Evolutionary conservation across 2,888 invertebrate genomes (phyloP).

Genomic region (Rhopalosiphum nymphaeae): DNA sequence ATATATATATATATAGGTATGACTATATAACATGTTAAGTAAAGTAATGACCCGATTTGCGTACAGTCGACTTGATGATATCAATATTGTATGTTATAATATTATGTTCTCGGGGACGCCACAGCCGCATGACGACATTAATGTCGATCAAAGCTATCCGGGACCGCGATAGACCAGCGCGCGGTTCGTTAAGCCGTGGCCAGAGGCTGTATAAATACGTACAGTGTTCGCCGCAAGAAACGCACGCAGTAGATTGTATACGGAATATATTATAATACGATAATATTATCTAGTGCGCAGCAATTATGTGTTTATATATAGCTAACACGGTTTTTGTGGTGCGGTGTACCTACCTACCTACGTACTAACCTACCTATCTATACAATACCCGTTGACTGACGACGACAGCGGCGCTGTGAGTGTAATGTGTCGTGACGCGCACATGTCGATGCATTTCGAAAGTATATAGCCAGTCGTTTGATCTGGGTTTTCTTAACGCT

Average conservation of each 20-base stretch:
- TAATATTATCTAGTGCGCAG: constrained; percentile 11
- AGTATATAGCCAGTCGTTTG: not conserved
- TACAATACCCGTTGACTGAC: not conserved
- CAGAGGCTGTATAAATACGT: not conserved
- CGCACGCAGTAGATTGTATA: not conserved
- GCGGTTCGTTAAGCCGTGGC: not conserved
- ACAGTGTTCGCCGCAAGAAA: not conserved
- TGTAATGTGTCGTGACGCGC: constrained; percentile 2
- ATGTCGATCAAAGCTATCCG: constrained; percentile 3
- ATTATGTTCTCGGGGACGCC: constrained; percentile 10
- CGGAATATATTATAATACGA: constrained; percentile 3
- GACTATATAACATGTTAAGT: not conserved
- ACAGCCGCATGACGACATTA: not conserved
- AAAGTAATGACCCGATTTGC: constrained; percentile 4
- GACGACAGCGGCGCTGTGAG: not conserved
- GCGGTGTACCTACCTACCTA: not conserved
- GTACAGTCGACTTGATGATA: not conserved
- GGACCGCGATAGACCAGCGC: not conserved
- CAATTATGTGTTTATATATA: not conserved
- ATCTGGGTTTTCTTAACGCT: not conserved
- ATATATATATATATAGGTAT: not conserved
- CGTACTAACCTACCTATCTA: not conserved
- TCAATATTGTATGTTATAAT: not conserved
- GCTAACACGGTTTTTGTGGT: not conserved
- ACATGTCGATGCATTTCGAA: not conserved